Evolutionary conservation across 2,797 vertebrate species (phyloP).

Genomic region (Bryconaethiops microstoma): DNA sequence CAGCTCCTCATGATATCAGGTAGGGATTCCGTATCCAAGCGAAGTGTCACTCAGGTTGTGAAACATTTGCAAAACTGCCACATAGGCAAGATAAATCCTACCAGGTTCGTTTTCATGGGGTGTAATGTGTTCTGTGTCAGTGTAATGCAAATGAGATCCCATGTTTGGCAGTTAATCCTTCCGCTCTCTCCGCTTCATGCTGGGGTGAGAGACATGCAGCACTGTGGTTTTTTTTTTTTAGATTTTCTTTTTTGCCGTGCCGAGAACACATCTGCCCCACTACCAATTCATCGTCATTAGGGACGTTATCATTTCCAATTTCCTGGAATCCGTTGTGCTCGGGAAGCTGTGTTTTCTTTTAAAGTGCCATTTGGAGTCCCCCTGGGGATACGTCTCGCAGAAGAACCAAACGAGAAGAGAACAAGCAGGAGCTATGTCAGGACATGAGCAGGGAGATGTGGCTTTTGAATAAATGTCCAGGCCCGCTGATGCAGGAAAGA

Average conservation of each 20-base stretch:
- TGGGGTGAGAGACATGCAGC: slow-evolving; percentile 51
- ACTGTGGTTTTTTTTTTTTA: background rate
- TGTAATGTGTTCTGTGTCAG: slow-evolving; percentile 35
- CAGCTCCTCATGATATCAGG: background rate
- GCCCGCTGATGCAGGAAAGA: background rate
- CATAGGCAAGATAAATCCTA: slow-evolving; percentile 17
- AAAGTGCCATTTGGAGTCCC: slow-evolving; percentile 70
- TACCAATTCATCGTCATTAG: slow-evolving; percentile 59
- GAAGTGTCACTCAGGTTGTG: background rate
- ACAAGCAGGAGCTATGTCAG: slow-evolving; percentile 36
- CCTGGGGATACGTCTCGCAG: slow-evolving; percentile 64
- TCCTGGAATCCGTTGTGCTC: slow-evolving; percentile 73
- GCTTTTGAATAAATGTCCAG: slow-evolving; percentile 5
- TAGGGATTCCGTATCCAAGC: background rate
- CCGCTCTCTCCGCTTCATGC: slow-evolving; percentile 19
- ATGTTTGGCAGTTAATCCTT: slow-evolving; percentile 38
- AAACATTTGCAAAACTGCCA: slow-evolving; percentile 1
- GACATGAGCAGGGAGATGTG: background rate
- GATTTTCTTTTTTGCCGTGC: slow-evolving; percentile 57
- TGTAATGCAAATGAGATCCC: slow-evolving; percentile 46
- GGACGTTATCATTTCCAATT: slow-evolving; percentile 68
- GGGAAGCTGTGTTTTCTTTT: slow-evolving; percentile 74
- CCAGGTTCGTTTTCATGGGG: background rate
- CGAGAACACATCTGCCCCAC: slow-evolving; percentile 67
- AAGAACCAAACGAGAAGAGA: slow-evolving; percentile 41